Evolutionary conservation across 2,113 vertebrate species (phyloP), one percentile per base, ranked within the genome.

Genomic region (Campylomormyrus numenius): DNA sequence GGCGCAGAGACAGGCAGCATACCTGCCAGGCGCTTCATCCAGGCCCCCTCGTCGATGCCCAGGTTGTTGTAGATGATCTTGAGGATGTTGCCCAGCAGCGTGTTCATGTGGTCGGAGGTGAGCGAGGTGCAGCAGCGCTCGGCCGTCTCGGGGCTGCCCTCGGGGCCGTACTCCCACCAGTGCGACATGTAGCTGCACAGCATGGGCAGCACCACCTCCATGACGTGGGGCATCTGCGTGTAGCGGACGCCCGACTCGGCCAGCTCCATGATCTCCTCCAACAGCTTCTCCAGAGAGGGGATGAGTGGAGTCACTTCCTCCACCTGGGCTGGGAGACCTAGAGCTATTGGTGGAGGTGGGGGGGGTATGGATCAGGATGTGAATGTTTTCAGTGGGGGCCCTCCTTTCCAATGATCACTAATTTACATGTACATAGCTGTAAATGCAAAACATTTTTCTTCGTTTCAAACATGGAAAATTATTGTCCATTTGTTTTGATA

Each of bases 1-100:
- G 11, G 15, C 10, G 15, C 10, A 70, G 62, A 70, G 62, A 70
- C 9, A 27, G 62, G 45, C 13, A 27, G 3, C 7, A 42, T 93
- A 99, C 98, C 98, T 90, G 98, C 98, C 45, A 99, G 93, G 91
- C 97, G 96, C 92, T 99, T 99, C 98, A 99, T 99, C 98, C 98
- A 99, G 66, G 98, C 96, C 0, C 98, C 98, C 90, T 99, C 98
- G 11, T 99, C 98, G 17, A 99, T 97, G 1, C 98, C 98, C 93
- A 99, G 93, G 93, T 99, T 99, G 93, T 99, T 99, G 91, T 98
- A 98, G 92, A 99, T 99, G 91, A 99, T 99, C 94, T 98, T 99
- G 90, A 99, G 84, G 89, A 99, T 98, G 92, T 99, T 99, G 7
- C 98, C 98, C 88, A 99, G 96, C 3, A 99, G 96, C 0, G 96